Evolutionary conservation across 2,113 vertebrate genomes (phyloP).

Genomic region (Dendrocopos noguchii): DNA sequence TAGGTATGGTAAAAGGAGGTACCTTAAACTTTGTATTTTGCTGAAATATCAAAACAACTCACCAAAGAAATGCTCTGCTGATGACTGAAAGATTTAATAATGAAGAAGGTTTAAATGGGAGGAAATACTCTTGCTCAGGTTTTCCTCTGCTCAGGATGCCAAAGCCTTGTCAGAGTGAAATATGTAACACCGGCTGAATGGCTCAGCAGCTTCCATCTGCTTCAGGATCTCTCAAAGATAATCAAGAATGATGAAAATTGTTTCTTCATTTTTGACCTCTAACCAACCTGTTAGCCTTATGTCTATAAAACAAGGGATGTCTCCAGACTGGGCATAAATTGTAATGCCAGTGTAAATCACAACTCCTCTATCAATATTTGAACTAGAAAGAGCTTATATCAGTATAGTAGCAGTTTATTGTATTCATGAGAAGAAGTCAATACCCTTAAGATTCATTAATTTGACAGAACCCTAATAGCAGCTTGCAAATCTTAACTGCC

Average conservation of each 20-base stretch:
- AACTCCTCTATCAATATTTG: constrained; percentile 66
- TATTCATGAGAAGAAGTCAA: constrained; percentile 36
- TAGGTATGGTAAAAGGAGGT: not conserved
- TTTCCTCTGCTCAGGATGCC: constrained; percentile 56
- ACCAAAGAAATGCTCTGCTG: not conserved
- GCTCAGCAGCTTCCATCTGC: constrained; percentile 71
- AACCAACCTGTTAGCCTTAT: constrained; percentile 66
- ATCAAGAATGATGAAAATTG: constrained; percentile 76
- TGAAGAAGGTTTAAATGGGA: constrained; percentile 55
- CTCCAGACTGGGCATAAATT: constrained; percentile 64
- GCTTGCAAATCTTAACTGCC: constrained; percentile 38
- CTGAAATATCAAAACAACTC: not conserved
- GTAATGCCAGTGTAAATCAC: constrained; percentile 45
- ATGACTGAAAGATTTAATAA: constrained; percentile 56
- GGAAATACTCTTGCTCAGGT: constrained; percentile 58
- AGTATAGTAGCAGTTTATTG: constrained; percentile 33
- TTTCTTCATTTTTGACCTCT: constrained; percentile 74
- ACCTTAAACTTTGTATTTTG: constrained; percentile 16
- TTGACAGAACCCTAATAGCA: constrained; percentile 38
- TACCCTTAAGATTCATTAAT: constrained; percentile 55
- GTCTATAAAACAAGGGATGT: constrained; percentile 66
- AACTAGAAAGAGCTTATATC: constrained; percentile 44
- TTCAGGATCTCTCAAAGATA: constrained; percentile 71
- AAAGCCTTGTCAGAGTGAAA: constrained; percentile 71
- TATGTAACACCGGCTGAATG: constrained; percentile 64